Evolutionary conservation across 1,140 invertebrate genomes (phyloP).

Genomic region (Saccostrea echinata): DNA sequence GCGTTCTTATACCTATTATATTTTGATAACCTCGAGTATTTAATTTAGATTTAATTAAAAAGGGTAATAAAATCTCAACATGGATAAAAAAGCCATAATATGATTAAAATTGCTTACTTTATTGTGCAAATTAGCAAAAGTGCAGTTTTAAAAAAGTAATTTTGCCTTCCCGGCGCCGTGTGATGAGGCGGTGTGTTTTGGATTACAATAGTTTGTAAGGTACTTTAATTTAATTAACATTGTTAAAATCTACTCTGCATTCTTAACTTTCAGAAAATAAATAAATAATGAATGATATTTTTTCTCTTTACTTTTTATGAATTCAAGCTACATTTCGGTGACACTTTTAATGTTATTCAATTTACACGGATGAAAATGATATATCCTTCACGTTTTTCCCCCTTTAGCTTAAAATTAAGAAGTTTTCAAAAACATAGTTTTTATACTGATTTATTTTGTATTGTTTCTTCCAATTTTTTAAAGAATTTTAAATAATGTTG

Average conservation of each 20-base stretch:
- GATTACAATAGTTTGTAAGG: not conserved
- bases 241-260: not conserved
- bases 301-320: no score
- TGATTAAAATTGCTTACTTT: not conserved
- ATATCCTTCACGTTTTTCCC: no score
- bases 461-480: no score
- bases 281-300: no score
- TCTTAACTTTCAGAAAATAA: not conserved
- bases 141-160: not conserved
- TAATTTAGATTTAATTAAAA: not conserved
- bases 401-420: no score
- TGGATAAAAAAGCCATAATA: not conserved
- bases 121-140: conserved; percentile 1
- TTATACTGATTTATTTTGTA: no score
- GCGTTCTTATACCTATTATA: not conserved
- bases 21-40: not conserved
- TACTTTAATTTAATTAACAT: not conserved
- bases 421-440: no score
- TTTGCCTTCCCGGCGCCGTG: not conserved
- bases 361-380: no score
- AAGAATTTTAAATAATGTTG: no score
- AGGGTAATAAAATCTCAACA: conserved; percentile 1
- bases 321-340: no score
- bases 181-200: not conserved
- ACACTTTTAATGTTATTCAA: no score